phyloP scores from a whole-genome alignment of 2,113 vertebrate genomes.

The Grantiella picta region DNA sequence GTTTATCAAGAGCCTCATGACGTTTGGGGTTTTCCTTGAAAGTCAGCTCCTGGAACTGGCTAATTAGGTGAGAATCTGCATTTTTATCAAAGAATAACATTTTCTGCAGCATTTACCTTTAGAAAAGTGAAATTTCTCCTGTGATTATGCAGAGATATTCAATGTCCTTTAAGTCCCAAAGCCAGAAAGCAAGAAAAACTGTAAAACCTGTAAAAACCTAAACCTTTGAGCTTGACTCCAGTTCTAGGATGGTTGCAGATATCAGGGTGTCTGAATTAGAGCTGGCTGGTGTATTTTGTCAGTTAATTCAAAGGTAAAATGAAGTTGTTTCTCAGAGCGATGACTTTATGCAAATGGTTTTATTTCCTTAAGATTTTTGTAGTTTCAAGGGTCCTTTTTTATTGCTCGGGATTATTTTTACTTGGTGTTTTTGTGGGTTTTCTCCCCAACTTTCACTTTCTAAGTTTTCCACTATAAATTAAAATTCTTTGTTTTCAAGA shows the following conservation, averaged over 20 bases:
- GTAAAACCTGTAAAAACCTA: neutral
- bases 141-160: neutral
- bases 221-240: neutral
- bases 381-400: neutral
- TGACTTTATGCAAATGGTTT: neutral
- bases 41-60: neutral
- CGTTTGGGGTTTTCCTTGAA: neutral
- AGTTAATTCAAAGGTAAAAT: neutral
- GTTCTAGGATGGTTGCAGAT: neutral
- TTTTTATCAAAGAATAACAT: neutral
- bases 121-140: neutral
- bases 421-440: neutral
- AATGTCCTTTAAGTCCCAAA: neutral
- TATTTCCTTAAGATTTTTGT: neutral
- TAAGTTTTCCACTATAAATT: neutral
- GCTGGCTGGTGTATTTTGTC: neutral
- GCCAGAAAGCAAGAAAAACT: neutral
- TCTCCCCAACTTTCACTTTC: neutral
- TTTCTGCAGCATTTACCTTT: neutral
- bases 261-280: neutral
- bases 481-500: neutral
- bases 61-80: neutral
- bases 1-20: neutral
- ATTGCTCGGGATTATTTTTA: neutral
- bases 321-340: neutral